Conservation (phyloP, 2,797 vertebrate genomes). For the Ficedula albicollis region DNA sequence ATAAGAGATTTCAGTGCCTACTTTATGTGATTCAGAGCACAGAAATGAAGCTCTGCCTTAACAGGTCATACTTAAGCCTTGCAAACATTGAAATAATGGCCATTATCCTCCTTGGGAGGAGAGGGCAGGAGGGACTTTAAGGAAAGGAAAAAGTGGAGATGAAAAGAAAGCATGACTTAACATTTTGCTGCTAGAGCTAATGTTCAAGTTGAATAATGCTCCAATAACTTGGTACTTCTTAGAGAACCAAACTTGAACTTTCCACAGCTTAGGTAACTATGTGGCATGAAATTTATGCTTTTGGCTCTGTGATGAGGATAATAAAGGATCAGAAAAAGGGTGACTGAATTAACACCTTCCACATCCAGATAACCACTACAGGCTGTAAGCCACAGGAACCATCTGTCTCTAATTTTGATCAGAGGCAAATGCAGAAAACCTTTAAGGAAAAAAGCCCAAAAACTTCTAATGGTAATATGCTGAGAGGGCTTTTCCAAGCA, state of each 20-base stretch:
- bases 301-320: not conserved
- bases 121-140: not conserved
- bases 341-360: not conserved
- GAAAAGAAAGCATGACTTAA: not conserved
- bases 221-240: not conserved
- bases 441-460: not conserved
- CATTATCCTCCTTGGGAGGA: not conserved
- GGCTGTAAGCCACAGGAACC: not conserved
- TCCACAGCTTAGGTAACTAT: not conserved
- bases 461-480: not conserved
- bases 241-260: not conserved
- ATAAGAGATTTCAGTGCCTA: not conserved
- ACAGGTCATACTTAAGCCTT: not conserved
- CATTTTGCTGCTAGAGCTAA: not conserved
- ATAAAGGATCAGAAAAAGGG: not conserved
- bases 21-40: not conserved
- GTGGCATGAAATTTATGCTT: not conserved
- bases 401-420: not conserved
- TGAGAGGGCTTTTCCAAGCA: not conserved
- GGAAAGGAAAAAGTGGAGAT: not conserved
- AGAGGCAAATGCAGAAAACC: not conserved
- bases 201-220: not conserved
- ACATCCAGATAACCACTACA: not conserved
- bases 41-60: not conserved
- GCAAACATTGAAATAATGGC: not conserved